Evolutionary conservation across 2,888 invertebrate genomes (phyloP), one percentile per base, ranked within the genome.

Genomic region (Brachycybe producta): DNA sequence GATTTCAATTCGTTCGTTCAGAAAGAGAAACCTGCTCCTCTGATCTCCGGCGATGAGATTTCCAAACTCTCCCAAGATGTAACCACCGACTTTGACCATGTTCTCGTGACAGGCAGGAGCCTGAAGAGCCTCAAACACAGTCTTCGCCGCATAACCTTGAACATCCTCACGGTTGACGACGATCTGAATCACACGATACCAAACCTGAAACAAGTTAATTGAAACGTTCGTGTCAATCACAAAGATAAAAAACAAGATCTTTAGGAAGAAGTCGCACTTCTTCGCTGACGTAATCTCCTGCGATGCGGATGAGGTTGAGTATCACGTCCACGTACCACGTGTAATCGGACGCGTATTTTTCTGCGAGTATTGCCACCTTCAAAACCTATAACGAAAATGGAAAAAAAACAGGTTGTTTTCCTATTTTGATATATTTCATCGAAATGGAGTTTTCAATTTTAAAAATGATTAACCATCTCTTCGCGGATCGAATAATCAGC

Each of bases 1-100:
- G 5, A 23, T 3, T 13, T 8, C 11, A 13, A 8, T 15, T 38
- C 8, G 39, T 15, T 38, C 15, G 11, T 11, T 38, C 13, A 38
- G 15, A 38, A 38, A 17, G 15, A 48, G 55, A 49, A 49, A 71
- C 71, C 70, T 69, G 41, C 97, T 98, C 52, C 97, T 77, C 54
- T 90, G 86, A 69, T 98, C 98, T 15, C 98, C 98, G 60, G 98
- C 98, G 66, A 98, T 98, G 54, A 99, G 76, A 73, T 99, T 99
- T 48, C 98, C 98, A 72, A 98, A 98, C 71, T 98, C 97, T 55
- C 98, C 98, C 54, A 98, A 76, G 61, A 99, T 97, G 64, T 98
- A 98, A 48, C 97, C 98, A 54, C 97, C 97, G 49, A 98, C 98
- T 78, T 98, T 99, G 1, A 98, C 97, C 98, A 99, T 98, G 68